phyloP scores from a whole-genome alignment of 2,797 vertebrate genomes.

The Fistularia tabacaria region DNA sequence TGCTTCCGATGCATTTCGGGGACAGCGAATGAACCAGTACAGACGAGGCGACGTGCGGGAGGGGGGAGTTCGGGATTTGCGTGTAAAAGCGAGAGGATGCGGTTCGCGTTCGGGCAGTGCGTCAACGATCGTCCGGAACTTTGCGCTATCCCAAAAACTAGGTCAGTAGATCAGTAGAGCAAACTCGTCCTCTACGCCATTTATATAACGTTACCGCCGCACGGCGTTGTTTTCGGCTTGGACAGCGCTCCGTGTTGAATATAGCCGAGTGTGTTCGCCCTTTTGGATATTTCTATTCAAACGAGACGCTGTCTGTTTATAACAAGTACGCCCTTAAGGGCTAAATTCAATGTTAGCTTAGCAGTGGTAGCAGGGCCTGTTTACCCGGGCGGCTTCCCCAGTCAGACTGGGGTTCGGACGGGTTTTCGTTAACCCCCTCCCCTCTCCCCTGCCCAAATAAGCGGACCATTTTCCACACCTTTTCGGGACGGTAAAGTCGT shows the following conservation, averaged over 20 bases:
- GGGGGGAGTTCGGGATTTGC: no score
- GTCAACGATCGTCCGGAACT: constrained; percentile 38
- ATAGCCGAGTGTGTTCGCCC: fast-evolving
- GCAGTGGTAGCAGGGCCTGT: constrained; percentile 44
- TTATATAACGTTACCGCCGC: constrained; percentile 33
- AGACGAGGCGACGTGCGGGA: no score
- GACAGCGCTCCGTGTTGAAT: fast-evolving
- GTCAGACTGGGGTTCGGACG: neutral
- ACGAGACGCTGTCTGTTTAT: neutral
- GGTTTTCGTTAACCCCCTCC: neutral
- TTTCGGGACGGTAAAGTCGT: no score
- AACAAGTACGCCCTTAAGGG: neutral
- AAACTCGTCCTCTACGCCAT: constrained; percentile 47
- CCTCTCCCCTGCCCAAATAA: neutral
- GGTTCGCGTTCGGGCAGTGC: constrained; percentile 5
- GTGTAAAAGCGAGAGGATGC: no score
- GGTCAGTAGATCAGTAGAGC: constrained; percentile 85
- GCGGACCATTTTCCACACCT: no score
- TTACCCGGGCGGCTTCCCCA: constrained; percentile 9
- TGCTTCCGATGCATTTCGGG: neutral
- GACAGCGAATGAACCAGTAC: no score
- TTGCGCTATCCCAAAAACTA: constrained; percentile 66
- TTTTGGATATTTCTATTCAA: neutral
- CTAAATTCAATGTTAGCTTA: constrained; percentile 39
- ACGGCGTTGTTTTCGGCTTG: constrained; percentile 3